A percentile compares a stretch with the other conserved stretches of the same genome.
These are phyloP conservation scores for Peribatodes rhomboidaria DNA, from an alignment of 2,888 invertebrate species.

Conservation along the genomic window DNA sequence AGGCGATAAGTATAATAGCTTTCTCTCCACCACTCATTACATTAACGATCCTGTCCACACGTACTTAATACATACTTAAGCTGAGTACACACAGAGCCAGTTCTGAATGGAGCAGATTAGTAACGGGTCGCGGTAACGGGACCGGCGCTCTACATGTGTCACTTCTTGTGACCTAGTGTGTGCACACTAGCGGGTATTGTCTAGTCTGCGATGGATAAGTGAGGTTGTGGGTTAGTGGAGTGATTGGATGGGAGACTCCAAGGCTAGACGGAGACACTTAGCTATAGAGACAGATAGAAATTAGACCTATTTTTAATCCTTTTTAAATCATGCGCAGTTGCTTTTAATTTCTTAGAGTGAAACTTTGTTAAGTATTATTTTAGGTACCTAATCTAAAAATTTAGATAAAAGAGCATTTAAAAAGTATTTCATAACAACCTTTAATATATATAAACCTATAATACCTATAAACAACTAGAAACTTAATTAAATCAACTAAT, in stretches of 20 bases:
- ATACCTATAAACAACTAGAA: too few relatives aligned
- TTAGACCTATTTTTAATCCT: too few relatives aligned
- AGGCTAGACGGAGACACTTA: not conserved
- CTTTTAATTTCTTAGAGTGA: too few relatives aligned
- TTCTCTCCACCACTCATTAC: constrained; percentile 26
- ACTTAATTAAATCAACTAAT: too few relatives aligned
- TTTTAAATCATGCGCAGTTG: too few relatives aligned
- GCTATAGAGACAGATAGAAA: not conserved
- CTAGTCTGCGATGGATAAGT: constrained; percentile 29
- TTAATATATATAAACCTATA: too few relatives aligned
- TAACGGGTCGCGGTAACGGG: constrained; percentile 56
- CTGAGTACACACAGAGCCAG: constrained; percentile 34
- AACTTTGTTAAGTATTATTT: too few relatives aligned
- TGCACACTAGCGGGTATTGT: constrained; percentile 35
- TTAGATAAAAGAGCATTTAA: too few relatives aligned
- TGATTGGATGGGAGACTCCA: constrained; percentile 1
- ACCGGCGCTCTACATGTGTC: constrained; percentile 57
- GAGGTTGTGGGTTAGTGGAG: constrained; percentile 24
- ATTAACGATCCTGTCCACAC: constrained; percentile 34
- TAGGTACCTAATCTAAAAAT: too few relatives aligned
- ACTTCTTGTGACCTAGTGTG: constrained; percentile 51
- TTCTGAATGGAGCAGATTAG: constrained; percentile 28
- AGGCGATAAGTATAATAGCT: constrained; percentile 24
- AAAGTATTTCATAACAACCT: too few relatives aligned
- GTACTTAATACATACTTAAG: constrained; percentile 23